Base-by-base conservation (phyloP, 2,113 vertebrate species). In the Sphaerodactylus townsendi region DNA sequence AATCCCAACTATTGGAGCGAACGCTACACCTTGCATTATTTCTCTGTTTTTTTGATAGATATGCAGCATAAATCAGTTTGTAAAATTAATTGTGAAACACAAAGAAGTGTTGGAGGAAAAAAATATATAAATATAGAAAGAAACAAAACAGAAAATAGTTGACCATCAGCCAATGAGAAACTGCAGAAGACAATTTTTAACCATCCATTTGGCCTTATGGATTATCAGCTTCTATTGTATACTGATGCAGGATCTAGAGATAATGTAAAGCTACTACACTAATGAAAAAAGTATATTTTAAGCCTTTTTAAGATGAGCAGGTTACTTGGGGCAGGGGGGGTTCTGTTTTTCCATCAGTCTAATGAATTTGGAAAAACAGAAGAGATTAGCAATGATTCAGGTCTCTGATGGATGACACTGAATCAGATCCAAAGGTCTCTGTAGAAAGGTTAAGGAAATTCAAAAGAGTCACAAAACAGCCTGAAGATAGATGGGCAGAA, bases 381-480 rank as follows among this genome's bases (percentile, higher is more conserved):
- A n/a, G n/a, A 77, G 9, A 68, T 84, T 78, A 71, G 66, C 15
- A 79, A 23, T 17, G 53, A 17, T 79, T 81, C 83, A 5, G 81
- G 73, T 88, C 73, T 79, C 84, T 23, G 30, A 74, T 73, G 79
- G 90, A 85, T 87, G 91, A 73, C 66, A 69, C 33, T 79, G 78
- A 79, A 83, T 23, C 3, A 1, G 39, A 91, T 84, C 66, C 85
- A 88, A 87, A 85, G 72, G 83, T 3, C 33, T 88, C 21, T 81
- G 83, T 90, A 85, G 86, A 88, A 84, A 69, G 90, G 85, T 87
- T 92, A 71, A 33, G 37, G 76, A 35, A 80, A 46, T 88, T 90
- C 71, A 88, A 80, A 91, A 71, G 70, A 85, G 21, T 78, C 86
- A 85, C 70, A 69, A 91, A 69, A 87, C 89, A 88, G 68, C 48